A percentile compares a stretch with the other conserved stretches of the same genome.
phyloP scores from a whole-genome alignment of 2,113 vertebrate species.

The Pitta sordida region DNA sequence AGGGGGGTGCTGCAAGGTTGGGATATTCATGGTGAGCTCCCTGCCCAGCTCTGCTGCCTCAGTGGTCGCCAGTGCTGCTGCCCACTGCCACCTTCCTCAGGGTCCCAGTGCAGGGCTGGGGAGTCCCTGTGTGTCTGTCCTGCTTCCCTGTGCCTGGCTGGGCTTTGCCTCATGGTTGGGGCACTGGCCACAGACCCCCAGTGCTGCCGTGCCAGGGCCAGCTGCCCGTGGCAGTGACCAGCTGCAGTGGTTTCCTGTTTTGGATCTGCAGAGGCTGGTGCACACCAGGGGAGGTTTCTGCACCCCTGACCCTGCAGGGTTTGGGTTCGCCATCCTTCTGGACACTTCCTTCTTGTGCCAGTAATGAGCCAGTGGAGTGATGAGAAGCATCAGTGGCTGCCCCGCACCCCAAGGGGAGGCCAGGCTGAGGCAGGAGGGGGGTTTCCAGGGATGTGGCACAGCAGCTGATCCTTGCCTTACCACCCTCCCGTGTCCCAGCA shows the following conservation, averaged over 20 bases:
- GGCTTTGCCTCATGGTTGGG: rapidly evolving
- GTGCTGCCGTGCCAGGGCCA: rapidly evolving
- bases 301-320: not conserved
- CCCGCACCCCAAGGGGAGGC: not conserved
- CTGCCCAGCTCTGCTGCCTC: not conserved
- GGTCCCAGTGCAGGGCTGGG: rapidly evolving
- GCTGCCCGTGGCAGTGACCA: not conserved
- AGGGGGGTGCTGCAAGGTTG: not conserved
- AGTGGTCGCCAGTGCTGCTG: rapidly evolving
- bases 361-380: not conserved
- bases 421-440: rapidly evolving
- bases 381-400: not conserved
- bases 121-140: not conserved
- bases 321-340: not conserved
- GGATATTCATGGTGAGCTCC: rapidly evolving
- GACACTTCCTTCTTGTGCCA: not conserved
- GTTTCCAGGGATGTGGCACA: not conserved
- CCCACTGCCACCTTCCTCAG: not conserved
- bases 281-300: not conserved
- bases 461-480: not conserved
- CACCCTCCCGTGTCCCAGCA: not conserved
- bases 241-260: slow-evolving; percentile 27
- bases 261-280: not conserved
- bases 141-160: not conserved
- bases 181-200: rapidly evolving